Evolutionary conservation across 2,888 invertebrate genomes (phyloP), one percentile per base, ranked within the genome.

Genomic region (Eupithecia dodoneata): DNA sequence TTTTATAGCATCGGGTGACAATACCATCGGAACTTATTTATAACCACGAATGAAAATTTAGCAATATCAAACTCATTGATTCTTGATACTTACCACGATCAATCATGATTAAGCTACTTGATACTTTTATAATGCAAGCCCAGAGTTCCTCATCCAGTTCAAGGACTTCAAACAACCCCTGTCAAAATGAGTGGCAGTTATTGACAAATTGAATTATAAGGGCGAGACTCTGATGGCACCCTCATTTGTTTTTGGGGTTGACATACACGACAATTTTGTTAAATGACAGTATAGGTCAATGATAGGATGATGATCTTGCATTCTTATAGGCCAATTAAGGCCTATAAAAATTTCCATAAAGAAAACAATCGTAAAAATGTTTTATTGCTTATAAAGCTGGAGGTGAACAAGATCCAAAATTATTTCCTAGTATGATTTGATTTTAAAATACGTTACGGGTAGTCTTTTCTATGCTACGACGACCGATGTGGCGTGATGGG

Each of bases 151-250:
- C 59, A 70, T 66, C 42, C 18, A 42, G 55, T 67, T 74, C 69
- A 59, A 71, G 67, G 30, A 55, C 74, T 77, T 78, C 77, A 75
- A 80, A 71, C 66, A 66, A 81, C 83, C 81, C 78, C 76, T 80
- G 75, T 82, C 82, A 82, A 49, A 10, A 70, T 71, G 80, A 74
- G 44, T 80, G 83, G 74, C 81, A 77, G 78, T 79, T 81, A 83
- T 83, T 83, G 83, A 83, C 83, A 83, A 81, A 81, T 83, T 81
- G 81, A 81, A 79, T 83, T 80, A 81, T 78, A 76, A 75, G 81
- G 79, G 77, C 76, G 81, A 75, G 73, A 78, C 76, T 74, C 15
- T 74, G 67, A 66, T 47, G 73, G 67, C 71, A 79, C 81, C 80
- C 80, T 79, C 74, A 78, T 81, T 78, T 72, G 77, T 77, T 82